Conservation (phyloP, 2,113 vertebrate genomes). For the Plecotus auritus region DNA sequence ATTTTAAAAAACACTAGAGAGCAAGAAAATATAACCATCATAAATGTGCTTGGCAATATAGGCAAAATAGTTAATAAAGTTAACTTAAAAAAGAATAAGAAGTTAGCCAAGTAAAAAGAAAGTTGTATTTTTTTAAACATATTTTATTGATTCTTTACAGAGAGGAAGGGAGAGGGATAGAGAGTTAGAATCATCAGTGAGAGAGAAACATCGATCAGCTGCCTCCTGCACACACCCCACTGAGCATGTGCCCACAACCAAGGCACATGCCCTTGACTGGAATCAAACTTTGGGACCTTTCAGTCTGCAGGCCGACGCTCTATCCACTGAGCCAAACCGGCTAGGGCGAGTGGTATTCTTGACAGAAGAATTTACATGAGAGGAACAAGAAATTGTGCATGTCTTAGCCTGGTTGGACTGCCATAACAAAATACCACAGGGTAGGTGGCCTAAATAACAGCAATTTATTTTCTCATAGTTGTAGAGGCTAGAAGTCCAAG, state of each 20-base stretch:
- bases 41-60: background rate
- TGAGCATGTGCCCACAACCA: no score
- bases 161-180: no score
- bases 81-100: background rate
- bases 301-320: no score
- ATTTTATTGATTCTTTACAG: no score
- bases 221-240: no score
- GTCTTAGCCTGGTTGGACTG: background rate
- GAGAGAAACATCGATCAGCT: no score
- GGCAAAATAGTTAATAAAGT: no score
- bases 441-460: background rate
- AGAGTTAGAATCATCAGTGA: no score
- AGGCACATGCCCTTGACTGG: no score
- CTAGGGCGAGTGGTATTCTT: background rate
- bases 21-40: slow-evolving; percentile 3
- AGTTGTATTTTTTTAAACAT: background rate
- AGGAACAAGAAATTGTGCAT: background rate
- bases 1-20: background rate
- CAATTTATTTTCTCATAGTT: background rate
- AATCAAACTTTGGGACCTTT: no score
- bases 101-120: background rate
- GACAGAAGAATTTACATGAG: background rate
- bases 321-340: no score
- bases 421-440: background rate
- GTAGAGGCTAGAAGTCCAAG: background rate